Evolutionary conservation across 2,888 invertebrate genomes (phyloP).

Genomic region (Protophormia terraenovae): DNA sequence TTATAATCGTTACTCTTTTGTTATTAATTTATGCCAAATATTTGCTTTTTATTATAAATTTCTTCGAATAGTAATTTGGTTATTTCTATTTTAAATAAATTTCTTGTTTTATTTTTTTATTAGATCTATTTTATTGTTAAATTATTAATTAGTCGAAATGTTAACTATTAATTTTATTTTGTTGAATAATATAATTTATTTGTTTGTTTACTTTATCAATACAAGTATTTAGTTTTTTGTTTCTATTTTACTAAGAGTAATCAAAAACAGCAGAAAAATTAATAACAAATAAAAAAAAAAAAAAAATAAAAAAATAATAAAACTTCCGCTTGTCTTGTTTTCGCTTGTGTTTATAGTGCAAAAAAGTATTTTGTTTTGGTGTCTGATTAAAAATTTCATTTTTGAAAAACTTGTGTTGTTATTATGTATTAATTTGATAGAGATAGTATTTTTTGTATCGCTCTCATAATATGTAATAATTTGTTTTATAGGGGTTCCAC

Average conservation of each 20-base stretch:
- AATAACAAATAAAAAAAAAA: too few species aligned
- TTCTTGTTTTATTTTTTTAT: too few species aligned
- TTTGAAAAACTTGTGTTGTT: background rate
- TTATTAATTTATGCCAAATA: background rate
- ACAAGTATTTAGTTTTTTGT: background rate
- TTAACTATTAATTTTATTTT: background rate
- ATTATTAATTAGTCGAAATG: background rate
- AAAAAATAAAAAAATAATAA: background rate
- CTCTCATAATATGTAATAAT: too few species aligned
- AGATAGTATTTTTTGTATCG: too few species aligned
- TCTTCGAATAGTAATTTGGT: background rate
- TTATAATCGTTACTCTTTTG: too few species aligned
- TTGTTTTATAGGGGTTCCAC: too few species aligned
- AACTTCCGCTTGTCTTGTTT: constrained; percentile 29
- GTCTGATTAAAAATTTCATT: background rate
- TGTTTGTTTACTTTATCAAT: background rate
- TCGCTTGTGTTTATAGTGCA: too few species aligned
- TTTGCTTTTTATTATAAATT: background rate
- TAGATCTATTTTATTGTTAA: background rate
- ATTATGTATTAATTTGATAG: too few species aligned
- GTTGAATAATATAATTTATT: background rate
- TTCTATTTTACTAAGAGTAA: too few species aligned
- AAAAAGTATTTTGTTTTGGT: background rate
- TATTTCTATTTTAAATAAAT: background rate
- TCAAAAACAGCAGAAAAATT: too few species aligned